Evolutionary conservation across 2,113 vertebrate genomes (phyloP).

Genomic region (Myocastor coypus): DNA sequence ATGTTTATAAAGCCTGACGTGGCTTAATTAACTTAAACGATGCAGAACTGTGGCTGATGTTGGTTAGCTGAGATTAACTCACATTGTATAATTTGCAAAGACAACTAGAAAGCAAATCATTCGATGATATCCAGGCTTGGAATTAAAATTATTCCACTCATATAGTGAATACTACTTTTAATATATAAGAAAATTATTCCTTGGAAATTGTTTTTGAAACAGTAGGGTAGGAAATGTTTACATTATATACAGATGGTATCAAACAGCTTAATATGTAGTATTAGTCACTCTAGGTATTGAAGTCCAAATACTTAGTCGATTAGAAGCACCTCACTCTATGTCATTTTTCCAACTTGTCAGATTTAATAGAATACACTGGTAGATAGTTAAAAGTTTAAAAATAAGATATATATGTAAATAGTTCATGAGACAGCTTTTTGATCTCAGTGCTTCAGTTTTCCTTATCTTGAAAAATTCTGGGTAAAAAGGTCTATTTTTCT

Average conservation of each 20-base stretch:
- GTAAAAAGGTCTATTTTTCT: constrained; percentile 23
- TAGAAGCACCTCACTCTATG: background rate
- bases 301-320: constrained; percentile 19
- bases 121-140: background rate
- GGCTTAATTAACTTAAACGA: constrained; percentile 64
- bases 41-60: constrained; percentile 60
- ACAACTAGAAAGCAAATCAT: constrained; percentile 56
- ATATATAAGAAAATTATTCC: background rate
- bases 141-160: background rate
- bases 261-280: background rate
- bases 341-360: background rate
- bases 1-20: constrained; percentile 60
- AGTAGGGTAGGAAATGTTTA: background rate
- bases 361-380: background rate
- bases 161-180: background rate
- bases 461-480: background rate
- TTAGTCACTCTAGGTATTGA: background rate
- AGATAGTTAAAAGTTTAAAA: background rate
- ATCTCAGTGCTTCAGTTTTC: background rate
- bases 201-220: background rate
- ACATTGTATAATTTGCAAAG: constrained; percentile 29
- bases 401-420: background rate
- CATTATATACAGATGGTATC: background rate
- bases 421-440: background rate
- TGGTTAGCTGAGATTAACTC: constrained; percentile 62